phyloP scores from a whole-genome alignment of 2,797 vertebrate genomes.

The Amniataba percoides region DNA sequence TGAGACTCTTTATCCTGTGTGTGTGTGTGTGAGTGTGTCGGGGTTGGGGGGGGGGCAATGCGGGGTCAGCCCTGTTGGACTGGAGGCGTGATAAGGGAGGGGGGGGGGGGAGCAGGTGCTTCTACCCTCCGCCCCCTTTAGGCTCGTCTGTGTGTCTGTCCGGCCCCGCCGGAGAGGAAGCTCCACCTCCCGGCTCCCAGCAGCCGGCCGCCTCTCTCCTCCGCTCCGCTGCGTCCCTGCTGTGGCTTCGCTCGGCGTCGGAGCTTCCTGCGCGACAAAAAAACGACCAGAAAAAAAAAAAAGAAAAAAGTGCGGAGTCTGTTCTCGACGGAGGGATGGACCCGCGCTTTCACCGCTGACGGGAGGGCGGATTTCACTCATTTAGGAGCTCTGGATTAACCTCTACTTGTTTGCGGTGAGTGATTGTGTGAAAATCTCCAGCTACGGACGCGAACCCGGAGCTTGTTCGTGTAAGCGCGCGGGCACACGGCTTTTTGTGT shows the following conservation, averaged over 20 bases:
- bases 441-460: constrained; percentile 53
- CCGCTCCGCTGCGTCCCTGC: constrained; percentile 69
- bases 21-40: too few species aligned
- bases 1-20: constrained; percentile 64
- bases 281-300: constrained; percentile 13
- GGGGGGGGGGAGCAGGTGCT: constrained; percentile 84
- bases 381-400: constrained; percentile 76
- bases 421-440: constrained; percentile 53
- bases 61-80: constrained; percentile 68
- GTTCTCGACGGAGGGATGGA: constrained; percentile 81
- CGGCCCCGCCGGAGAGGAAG: constrained; percentile 74
- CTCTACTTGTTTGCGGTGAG: constrained; percentile 84
- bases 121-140: constrained; percentile 59
- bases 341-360: constrained; percentile 63
- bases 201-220: constrained; percentile 80
- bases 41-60: constrained; percentile 58
- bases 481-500: constrained; percentile 48
- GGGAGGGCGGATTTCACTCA: constrained; percentile 61
- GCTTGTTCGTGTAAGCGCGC: constrained; percentile 63
- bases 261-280: constrained; percentile 82
- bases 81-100: constrained; percentile 73
- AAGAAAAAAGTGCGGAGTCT: constrained; percentile 69
- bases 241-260: constrained; percentile 79
- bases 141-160: constrained; percentile 58
- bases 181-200: constrained; percentile 79